A percentile compares a stretch with the other conserved stretches of the same genome.
These are phyloP conservation scores for Microplitis demolitor DNA, from an alignment of 1,140 invertebrate species.

Conservation along the genomic window DNA sequence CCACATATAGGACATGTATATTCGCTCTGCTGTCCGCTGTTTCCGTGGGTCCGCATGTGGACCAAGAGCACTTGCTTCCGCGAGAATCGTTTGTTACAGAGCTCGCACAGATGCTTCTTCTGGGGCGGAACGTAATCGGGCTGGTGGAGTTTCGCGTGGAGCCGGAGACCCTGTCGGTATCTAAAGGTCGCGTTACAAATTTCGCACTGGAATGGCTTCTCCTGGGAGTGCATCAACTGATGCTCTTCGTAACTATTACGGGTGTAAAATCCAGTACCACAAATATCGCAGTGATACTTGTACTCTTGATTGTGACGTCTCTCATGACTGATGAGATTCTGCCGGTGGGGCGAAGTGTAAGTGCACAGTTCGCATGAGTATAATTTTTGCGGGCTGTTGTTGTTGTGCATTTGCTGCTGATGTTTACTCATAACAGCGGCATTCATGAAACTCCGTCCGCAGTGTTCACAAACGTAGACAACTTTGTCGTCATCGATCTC, in stretches of 20 bases:
- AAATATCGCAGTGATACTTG: slow-evolving; percentile 70
- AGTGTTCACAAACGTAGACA: slow-evolving; percentile 50
- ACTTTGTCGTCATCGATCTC: slow-evolving; percentile 25
- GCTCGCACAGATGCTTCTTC: slow-evolving; percentile 56
- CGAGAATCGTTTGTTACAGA: slow-evolving; percentile 59
- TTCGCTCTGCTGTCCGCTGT: slow-evolving; percentile 50
- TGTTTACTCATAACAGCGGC: slow-evolving; percentile 43
- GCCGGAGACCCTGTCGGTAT: slow-evolving; percentile 58
- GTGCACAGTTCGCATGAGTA: slow-evolving; percentile 51
- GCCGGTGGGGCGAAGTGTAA: slow-evolving; percentile 46
- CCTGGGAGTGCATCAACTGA: slow-evolving; percentile 43
- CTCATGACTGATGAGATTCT: slow-evolving; percentile 50
- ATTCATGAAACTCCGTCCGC: slow-evolving; percentile 47
- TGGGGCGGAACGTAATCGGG: slow-evolving; percentile 59
- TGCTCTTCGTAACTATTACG: slow-evolving; percentile 55
- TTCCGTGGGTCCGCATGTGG: slow-evolving; percentile 56
- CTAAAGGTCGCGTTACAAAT: slow-evolving; percentile 61
- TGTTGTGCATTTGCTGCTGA: slow-evolving; percentile 38
- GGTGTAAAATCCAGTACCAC: slow-evolving; percentile 63
- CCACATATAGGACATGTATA: slow-evolving; percentile 77
- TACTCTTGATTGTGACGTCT: slow-evolving; percentile 54
- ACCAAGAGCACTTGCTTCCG: slow-evolving; percentile 58
- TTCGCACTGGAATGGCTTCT: slow-evolving; percentile 59
- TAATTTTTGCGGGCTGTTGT: slow-evolving; percentile 30
- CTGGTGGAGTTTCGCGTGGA: slow-evolving; percentile 63